Base-by-base conservation (phyloP, 2,797 vertebrate genomes). In the Mormyrus hasselquistii region DNA sequence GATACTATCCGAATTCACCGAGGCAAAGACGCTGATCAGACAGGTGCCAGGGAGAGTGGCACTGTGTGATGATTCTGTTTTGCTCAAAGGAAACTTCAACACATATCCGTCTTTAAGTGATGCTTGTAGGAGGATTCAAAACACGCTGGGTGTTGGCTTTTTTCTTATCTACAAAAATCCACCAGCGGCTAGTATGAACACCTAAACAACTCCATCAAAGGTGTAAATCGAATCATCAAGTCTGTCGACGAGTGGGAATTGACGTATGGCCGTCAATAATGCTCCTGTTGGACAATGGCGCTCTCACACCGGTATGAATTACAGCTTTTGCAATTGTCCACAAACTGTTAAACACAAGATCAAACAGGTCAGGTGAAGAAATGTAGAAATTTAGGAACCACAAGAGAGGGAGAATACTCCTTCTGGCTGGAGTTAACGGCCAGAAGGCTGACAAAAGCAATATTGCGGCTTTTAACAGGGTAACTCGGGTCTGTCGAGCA, bases 341-440 rank as follows among this genome's bases (percentile, higher is more conserved):
- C 22, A 47, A 84, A 47, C 47, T 22, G 10, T 12, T 84, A 52
- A 84, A 52, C 1, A 22, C 10, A 12, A 52, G 22, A 52, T 84
- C 82, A 52, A 22, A 84, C 1, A 1, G 76, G 14, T 22, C 38
- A 82, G 76, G 19, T n/a, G 76, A 41, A 49, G 76, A 84, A 84
- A 84, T 25, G 19, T 84, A 84, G 82, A 49, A 52, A 52, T 49
- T 49, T 84, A 84, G 82, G n/a, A 84, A 52, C 47, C 82, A 22
- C 47, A 25, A 52, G 47, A 44, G n/a, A 84, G 49, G 44, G 47
- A 50, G 49, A 84, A 84, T 25, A 2, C 41, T 22, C 82, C n/a
- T 82, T 41, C 41, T 2, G 7, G 89, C 90, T 92, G 73, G 34
- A 90, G 93, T 93, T 91, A 92, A 92, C 9, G 8, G n/a, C 92